Percentiles rank a stretch among this genome's conserved stretches.
Evolutionary conservation across 1,140 invertebrate species (phyloP).

Genomic region (Diabrotica virgifera): DNA sequence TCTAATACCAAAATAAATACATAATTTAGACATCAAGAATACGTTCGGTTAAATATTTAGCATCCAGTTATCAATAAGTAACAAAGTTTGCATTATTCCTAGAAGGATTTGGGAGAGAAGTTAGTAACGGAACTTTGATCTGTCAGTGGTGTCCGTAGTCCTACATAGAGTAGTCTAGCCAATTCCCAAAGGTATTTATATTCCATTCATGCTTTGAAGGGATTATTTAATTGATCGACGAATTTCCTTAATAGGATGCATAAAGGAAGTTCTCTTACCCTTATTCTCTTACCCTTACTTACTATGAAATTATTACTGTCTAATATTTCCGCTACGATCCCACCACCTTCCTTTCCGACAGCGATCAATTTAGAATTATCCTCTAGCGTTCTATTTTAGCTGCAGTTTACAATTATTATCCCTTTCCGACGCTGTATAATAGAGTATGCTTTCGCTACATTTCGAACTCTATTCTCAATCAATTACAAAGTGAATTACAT

Average conservation of each 20-base stretch:
- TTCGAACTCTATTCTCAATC: too few relatives aligned
- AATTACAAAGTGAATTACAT: too few relatives aligned
- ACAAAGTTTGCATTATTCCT: not conserved
- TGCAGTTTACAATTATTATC: not conserved
- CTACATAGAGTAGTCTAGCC: not conserved
- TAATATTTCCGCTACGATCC: constrained; percentile 33
- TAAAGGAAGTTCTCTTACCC: constrained; percentile 40
- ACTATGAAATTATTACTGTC: constrained; percentile 42
- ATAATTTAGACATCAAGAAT: not conserved
- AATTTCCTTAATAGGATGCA: constrained; percentile 42
- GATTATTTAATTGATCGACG: constrained; percentile 43
- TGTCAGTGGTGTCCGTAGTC: constrained; percentile 8
- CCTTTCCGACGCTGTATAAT: not conserved
- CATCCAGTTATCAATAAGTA: not conserved
- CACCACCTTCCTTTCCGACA: not conserved
- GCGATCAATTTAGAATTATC: constrained; percentile 2
- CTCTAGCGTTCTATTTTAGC: not conserved
- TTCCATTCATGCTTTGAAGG: constrained; percentile 41
- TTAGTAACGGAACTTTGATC: not conserved
- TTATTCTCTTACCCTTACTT: constrained; percentile 36
- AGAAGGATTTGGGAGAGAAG: not conserved
- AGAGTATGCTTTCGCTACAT: too few relatives aligned
- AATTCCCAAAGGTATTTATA: constrained; percentile 38
- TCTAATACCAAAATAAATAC: too few relatives aligned
- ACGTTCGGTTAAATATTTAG: constrained; percentile 17